Base-by-base conservation (phyloP, 2,888 invertebrate species). In the Achlya flavicornis region DNA sequence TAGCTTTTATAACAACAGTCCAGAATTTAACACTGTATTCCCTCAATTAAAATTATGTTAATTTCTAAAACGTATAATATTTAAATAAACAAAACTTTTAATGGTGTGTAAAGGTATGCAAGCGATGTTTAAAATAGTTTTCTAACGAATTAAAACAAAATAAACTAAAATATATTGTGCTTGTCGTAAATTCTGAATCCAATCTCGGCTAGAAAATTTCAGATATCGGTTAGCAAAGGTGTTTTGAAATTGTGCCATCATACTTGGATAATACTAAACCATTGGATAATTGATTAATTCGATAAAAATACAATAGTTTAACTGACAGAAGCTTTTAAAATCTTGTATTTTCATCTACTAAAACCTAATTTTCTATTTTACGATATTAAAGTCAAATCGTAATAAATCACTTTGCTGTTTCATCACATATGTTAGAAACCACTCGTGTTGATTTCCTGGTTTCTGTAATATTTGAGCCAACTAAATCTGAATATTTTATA, bases 141-240 rank as follows among this genome's bases (percentile, higher is more conserved):
- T 61, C 61, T 41, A 57, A 33, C 43, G 41, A 61, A 61, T 63
- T 65, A 57, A 66, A 68, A 70, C 63, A 71, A 67, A 68, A 68
- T 63, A 69, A 72, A 70, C 60, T 65, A 63, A 72, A 66, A 63
- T 46, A 63, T 66, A 66, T 71, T 62, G 12, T 66, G 61, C 65
- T 64, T 48, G 65, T 48, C 64, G 26, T 58, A 66, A 71, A 64
- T 68, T n/a, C 5, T 1, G 41, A 41, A 12, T 63, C 41, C 33
- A 66, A 67, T 62, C 64, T 58, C 63, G 60, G 41, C 64, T 46
- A 61, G 67, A 43, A n/a, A 43, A 64, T 66, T 65, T 67, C 60
- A 58, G 65, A 61, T 66, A 32, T 61, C 58, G 19, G 58, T 14
- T 58, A 70, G 63, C 69, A 70, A 74, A 77, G 74, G 74, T 74